Base-by-base conservation (phyloP, 2,113 vertebrate genomes). In the Struthidea cinerea region DNA sequence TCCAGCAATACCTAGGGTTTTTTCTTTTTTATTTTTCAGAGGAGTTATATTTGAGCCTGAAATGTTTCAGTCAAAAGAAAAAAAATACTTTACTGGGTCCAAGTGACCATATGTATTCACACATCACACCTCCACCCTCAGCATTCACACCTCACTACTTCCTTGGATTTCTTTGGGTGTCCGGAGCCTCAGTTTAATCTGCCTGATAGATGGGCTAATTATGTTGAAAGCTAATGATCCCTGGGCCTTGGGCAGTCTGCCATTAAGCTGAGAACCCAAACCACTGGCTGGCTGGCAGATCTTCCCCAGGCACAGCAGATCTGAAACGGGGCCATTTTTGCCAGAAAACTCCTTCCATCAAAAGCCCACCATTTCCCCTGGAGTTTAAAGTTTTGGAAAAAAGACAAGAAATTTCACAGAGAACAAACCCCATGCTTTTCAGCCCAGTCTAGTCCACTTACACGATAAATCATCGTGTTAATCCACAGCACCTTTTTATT, bases 121-220 rank as follows among this genome's bases (percentile, higher is more conserved):
- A 83, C 46, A 91, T 83, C 88, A 55, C 85, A 89, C 83, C 60
- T 89, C 44, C 39, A 67, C 24, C 52, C 60, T 84, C 69, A 73
- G 61, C 73, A 71, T 56, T 91, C 79, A 67, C 90, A 89, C 73
- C 64, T 94, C 69, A 52, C 24, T 33, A 27, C 41, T 93, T 74
- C 55, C 64, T 63, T 87, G 77, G 35, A 68, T 91, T 94, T 95
- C 41, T 89, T 69, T 76, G 61, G 6, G 21, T 91, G 53, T 94
- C 74, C 74, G 82, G n/a, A 69, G 84, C 60, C 80, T 87, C 52
- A 11, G 26, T 84, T 59, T 65, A 60, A 91, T 87, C 61, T 93
- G 73, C 69, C 39, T 89, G 86, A 89, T 92, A 68, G 81, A 91
- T 75, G 63, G 69, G 35, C 89, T 93, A 91, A 89, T 96, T 94